These are phyloP conservation scores for Erpornis zantholeuca DNA, from an alignment of 2,113 vertebrate genomes.

Conservation along the genomic window DNA sequence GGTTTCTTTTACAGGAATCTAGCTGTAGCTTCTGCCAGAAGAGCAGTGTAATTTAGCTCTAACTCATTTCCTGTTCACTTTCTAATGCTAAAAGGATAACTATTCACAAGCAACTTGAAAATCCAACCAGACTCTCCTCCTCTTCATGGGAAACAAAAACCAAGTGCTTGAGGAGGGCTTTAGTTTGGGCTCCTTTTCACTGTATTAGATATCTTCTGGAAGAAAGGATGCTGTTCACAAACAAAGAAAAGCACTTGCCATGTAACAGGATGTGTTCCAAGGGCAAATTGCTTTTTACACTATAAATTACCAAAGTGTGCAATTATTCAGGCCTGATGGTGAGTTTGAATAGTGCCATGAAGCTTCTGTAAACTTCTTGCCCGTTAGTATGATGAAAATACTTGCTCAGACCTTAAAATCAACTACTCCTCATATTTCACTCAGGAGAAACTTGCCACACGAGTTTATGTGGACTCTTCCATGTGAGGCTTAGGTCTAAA, in stretches of 20 bases:
- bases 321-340: neutral
- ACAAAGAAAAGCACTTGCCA: neutral
- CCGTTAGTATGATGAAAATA: neutral
- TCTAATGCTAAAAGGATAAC: constrained; percentile 56
- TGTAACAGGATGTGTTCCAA: neutral
- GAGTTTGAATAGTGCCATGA: neutral
- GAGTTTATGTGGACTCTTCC: neutral
- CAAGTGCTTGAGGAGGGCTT: neutral
- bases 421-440: neutral
- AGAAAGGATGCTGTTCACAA: neutral
- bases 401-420: neutral
- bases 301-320: neutral
- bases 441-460: neutral
- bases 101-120: constrained; percentile 43
- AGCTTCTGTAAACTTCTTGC: neutral
- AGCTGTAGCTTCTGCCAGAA: constrained; percentile 68
- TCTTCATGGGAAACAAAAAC: neutral
- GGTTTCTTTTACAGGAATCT: constrained; percentile 76
- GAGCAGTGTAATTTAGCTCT: constrained; percentile 54
- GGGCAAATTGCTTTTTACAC: neutral
- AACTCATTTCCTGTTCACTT: constrained; percentile 60
- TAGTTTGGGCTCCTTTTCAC: neutral
- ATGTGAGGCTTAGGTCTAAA: neutral
- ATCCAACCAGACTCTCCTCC: constrained; percentile 29
- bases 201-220: neutral